These are phyloP conservation scores for Cephalopholis sonnerati DNA, from an alignment of 2,113 vertebrate species.

Conservation along the genomic window DNA sequence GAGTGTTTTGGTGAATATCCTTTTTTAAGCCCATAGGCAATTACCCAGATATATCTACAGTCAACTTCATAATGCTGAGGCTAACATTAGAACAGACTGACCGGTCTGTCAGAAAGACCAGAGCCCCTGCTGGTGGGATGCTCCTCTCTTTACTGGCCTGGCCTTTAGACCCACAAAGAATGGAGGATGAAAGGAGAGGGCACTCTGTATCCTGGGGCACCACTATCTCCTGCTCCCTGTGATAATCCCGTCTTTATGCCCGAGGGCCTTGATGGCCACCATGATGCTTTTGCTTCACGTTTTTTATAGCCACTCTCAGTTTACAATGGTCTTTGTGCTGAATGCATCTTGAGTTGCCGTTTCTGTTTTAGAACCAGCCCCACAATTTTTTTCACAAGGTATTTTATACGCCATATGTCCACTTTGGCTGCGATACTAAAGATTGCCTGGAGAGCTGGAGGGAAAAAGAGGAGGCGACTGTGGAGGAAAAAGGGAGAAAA, in stretches of 20 bases:
- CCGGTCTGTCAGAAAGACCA: conserved; percentile 23
- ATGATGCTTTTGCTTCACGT: conserved; percentile 42
- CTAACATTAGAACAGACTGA: conserved; percentile 37
- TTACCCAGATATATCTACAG: conserved; percentile 32
- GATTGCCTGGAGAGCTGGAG: conserved; percentile 46
- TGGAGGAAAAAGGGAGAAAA: background rate
- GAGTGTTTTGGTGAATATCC: conserved; percentile 40
- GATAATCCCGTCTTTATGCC: conserved; percentile 62
- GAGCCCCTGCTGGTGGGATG: conserved; percentile 38
- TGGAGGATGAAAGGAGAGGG: conserved; percentile 66
- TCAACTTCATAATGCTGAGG: conserved; percentile 14
- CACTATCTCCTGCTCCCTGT: conserved; percentile 66
- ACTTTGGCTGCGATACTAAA: conserved; percentile 51
- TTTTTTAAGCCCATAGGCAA: conserved; percentile 30
- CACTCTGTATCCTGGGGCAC: conserved; percentile 60
- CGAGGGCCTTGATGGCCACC: conserved; percentile 47
- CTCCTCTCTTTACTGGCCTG: conserved; percentile 42
- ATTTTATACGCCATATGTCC: conserved; percentile 62
- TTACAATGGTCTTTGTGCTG: conserved; percentile 36
- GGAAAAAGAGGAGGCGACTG: background rate
- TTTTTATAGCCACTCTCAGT: conserved; percentile 27
- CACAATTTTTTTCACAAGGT: conserved; percentile 8
- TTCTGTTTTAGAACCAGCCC: background rate
- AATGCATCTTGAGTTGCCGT: background rate
- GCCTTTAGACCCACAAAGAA: conserved; percentile 66